Evolutionary conservation across 2,113 vertebrate genomes (phyloP), one percentile per base, ranked within the genome.

Genomic region (Gymnogyps californianus): DNA sequence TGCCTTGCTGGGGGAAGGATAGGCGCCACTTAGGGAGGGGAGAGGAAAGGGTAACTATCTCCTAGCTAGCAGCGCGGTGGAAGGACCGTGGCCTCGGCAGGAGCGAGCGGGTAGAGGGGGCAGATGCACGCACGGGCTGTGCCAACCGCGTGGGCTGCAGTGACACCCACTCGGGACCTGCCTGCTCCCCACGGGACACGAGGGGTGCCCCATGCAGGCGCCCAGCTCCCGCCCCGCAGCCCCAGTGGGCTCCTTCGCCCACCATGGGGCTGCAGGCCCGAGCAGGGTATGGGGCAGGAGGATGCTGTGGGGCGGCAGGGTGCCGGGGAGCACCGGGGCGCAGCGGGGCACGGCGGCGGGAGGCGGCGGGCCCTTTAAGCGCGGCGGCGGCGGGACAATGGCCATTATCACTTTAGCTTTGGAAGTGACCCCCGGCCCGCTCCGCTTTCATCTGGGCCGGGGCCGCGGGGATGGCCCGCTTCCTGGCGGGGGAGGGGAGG

Each of bases 321-420:
- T 66, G 84, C 66, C 26, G 22, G 78, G 57, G 40, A 66, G 28
- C 89, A 61, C 16, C 57, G 59, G 58, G 61, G 58, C 24, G 32
- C 78, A 67, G 61, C 62, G 28, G 79, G 78, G n/a, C 90, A 58
- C 58, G 38, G 64, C 44, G 22, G 81, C 76, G 74, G 64, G 49
- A 69, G 83, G 93, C 81, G 86, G 94, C 96, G 93, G 95, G 97
- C 93, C 72, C 98, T 98, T 98, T 98, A 98, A 98, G 97, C 96
- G 96, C 83, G 95, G 83, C 97, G 96, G 96, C 97, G 93, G 97
- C 91, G 86, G 98, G 98, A 98, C 98, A 96, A 98, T 98, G 97
- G 98, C 98, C 98, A 98, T 98, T 98, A 98, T 98, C 98, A 98
- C 98, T 99, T 99, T 98, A 99, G 98, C 98, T 98, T 99, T 99